Base-by-base conservation (phyloP, 2,113 vertebrate species). In the Ovis aries region DNA sequence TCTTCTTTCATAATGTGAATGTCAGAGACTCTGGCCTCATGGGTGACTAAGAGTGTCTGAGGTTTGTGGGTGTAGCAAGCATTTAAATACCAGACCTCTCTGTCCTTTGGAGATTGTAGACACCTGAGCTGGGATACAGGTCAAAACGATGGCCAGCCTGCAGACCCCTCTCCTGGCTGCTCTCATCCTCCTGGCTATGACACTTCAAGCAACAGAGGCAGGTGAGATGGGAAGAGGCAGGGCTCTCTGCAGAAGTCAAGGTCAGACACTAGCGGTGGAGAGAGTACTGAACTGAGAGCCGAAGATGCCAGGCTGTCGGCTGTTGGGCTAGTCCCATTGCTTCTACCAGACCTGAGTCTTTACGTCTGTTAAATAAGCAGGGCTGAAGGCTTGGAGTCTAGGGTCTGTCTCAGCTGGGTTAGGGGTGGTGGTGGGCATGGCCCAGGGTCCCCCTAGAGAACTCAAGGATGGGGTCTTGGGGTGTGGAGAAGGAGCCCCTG, bases 1-100 rank as follows among this genome's bases (percentile, higher is more conserved):
- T 98, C 96, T 97, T 21, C 97, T 98, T 97, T 98, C 92, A n/a
- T 3, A 78, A 82, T 67, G n/a, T 67, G 74, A 97, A 93, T 96
- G 95, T 94, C 94, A 97, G n/a, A 80, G 82, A 25, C 80, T 97
- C 55, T 59, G 89, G 67, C 13, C 81, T 93, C 59, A 43, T 43
- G 1, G 4, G 36, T 98, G 98, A 98, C 98, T 98, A 98, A 98
- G 92, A 96, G 29, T 9, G 40, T 27, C 52, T 43, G 52, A 78
- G 48, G 17, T 36, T 27, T 8, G 96, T 97, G 94, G 97, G 97
- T 82, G 96, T 86, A 50, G 19, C 17, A 6, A 21, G 33, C 0
- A 2, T 17, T 98, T 98, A 98, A 97, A 95, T 96, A 97, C 2
- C 57, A n/a, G 59, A n/a, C 52, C 77, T 33, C 57, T 55, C 53